Conservation (phyloP, 2,888 invertebrate genomes). For the Hypomecis atomaria region DNA sequence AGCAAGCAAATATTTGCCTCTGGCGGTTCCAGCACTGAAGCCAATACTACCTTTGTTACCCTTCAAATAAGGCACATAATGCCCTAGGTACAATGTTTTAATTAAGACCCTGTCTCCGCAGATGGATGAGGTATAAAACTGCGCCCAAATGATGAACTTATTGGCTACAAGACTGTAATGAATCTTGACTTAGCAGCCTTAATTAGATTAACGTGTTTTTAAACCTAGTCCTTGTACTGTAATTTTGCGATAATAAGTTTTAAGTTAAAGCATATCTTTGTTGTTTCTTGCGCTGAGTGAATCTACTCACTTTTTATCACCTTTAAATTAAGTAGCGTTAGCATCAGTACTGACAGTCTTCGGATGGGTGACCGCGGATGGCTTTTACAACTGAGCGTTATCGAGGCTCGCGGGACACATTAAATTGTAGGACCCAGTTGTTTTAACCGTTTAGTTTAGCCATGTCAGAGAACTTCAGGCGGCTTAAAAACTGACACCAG, state of each 20-base stretch:
- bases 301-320: not conserved
- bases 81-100: conserved; percentile 45
- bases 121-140: conserved; percentile 16
- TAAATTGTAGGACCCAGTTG: too few relatives aligned
- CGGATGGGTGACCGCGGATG: too few relatives aligned
- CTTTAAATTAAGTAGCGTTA: too few relatives aligned
- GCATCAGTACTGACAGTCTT: too few relatives aligned
- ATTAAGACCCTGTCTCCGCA: conserved; percentile 42
- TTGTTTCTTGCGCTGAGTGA: not conserved
- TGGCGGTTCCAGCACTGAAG: conserved; percentile 24
- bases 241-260: not conserved
- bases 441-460: too few relatives aligned
- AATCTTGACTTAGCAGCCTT: conserved; percentile 21
- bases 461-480: too few relatives aligned
- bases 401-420: too few relatives aligned
- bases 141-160: conserved; percentile 20
- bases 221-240: not conserved
- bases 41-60: conserved; percentile 45
- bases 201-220: conserved; percentile 16
- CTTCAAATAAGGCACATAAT: conserved; percentile 45
- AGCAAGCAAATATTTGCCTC: conserved; percentile 58
- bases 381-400: too few relatives aligned
- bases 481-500: too few relatives aligned
- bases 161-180: conserved; percentile 24
- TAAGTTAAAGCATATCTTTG: not conserved